A percentile compares a stretch with the other conserved stretches of the same genome.
Conservation (phyloP, 2,113 vertebrate species). For the Lucifuga dentata region DNA sequence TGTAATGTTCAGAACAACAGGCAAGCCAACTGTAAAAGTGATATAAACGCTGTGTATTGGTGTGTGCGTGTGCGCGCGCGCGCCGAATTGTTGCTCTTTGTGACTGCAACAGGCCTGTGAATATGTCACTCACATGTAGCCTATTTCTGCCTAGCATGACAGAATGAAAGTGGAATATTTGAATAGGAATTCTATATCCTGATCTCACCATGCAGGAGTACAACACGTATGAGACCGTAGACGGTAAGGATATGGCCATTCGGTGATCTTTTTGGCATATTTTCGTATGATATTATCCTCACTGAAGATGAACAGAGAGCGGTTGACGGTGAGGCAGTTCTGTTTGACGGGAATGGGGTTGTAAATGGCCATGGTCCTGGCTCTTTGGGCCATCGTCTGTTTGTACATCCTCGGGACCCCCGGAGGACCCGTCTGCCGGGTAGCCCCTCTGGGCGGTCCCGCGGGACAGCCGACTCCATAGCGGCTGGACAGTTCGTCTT, state of each 20-base stretch:
- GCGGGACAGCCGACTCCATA: slow-evolving; percentile 85
- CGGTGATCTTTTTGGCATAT: slow-evolving; percentile 94
- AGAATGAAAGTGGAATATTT: no score
- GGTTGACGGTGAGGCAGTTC: slow-evolving; percentile 96
- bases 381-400: slow-evolving; percentile 96
- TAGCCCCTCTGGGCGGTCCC: slow-evolving; percentile 84
- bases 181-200: no score
- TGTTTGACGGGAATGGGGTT: slow-evolving; percentile 98
- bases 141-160: no score
- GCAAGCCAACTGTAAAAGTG: no score
- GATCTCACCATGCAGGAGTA: no score
- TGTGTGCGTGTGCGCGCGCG: no score
- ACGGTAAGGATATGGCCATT: slow-evolving; percentile 93
- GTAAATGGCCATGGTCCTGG: slow-evolving; percentile 97
- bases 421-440: slow-evolving; percentile 88
- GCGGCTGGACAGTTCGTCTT: slow-evolving; percentile 91
- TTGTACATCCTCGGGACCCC: slow-evolving; percentile 90
- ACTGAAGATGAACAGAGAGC: slow-evolving; percentile 98
- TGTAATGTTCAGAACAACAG: no score
- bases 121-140: no score
- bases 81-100: no score
- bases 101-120: no score
- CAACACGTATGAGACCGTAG: not conserved
- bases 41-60: no score
- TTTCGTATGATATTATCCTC: slow-evolving; percentile 97